These are phyloP conservation scores for Hypselothyrea guttata DNA, from an alignment of 2,888 invertebrate genomes.

Conservation along the genomic window DNA sequence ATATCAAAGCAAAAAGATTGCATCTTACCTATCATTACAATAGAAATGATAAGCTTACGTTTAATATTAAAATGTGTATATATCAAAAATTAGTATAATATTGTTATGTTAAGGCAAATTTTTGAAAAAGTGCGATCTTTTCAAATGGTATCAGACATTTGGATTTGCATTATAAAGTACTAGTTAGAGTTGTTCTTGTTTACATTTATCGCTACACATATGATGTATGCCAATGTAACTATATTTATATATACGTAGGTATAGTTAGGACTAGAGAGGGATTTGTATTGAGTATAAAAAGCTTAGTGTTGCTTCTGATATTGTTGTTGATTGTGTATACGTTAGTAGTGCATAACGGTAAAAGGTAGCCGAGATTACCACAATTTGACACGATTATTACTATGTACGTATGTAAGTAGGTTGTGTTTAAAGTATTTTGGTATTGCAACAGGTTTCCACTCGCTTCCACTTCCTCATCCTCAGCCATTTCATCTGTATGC, in stretches of 20 bases:
- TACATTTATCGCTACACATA: no score
- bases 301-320: conserved; percentile 35
- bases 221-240: no score
- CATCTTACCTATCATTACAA: conserved; percentile 44
- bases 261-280: no score
- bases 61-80: conserved; percentile 61
- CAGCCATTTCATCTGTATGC: neutral
- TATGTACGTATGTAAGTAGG: conserved; percentile 29
- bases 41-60: conserved; percentile 52
- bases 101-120: conserved; percentile 78
- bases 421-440: conserved; percentile 21
- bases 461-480: conserved; percentile 1
- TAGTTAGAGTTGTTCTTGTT: conserved; percentile 17
- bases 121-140: conserved; percentile 78
- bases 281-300: conserved; percentile 39
- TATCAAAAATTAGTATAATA: conserved; percentile 73
- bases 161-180: conserved; percentile 61
- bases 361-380: conserved; percentile 19
- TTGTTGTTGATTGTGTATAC: conserved; percentile 13
- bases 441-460: conserved; percentile 39
- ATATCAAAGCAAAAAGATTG: conserved; percentile 44
- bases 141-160: conserved; percentile 86
- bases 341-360: conserved; percentile 2
- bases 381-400: conserved; percentile 58
- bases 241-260: no score